A percentile compares a stretch with the other conserved stretches of the same genome.
phyloP scores from a whole-genome alignment of 2,888 invertebrate species.

The Agrotis puta region DNA sequence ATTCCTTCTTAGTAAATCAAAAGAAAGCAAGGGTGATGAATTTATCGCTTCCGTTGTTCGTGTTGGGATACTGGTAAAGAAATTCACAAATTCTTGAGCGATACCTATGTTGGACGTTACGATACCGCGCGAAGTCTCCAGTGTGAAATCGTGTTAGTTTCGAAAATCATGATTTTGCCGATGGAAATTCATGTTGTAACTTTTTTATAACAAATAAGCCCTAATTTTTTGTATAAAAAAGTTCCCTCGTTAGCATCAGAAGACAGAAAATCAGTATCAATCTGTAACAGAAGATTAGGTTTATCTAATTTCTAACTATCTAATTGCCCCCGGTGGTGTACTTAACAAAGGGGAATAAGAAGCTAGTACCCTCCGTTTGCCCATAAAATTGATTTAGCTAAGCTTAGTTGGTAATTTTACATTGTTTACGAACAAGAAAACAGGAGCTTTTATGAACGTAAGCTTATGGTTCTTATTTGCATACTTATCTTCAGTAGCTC shows the following conservation, averaged over 20 bases:
- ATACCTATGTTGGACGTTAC: no score
- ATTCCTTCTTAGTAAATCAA: no score
- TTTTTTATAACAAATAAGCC: no score
- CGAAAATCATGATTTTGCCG: no score
- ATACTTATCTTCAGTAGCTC: neutral
- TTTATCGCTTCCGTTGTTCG: no score
- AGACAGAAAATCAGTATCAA: conserved; percentile 14
- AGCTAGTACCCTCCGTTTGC: conserved; percentile 41
- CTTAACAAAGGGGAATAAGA: conserved; percentile 52
- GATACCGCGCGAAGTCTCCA: no score
- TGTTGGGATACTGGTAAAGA: no score
- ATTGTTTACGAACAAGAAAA: conserved; percentile 51
- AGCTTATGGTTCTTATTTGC: conserved; percentile 1
- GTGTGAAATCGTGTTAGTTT: no score
- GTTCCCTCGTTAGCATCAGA: neutral
- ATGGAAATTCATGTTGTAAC: no score
- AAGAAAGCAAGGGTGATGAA: no score
- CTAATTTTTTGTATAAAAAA: no score
- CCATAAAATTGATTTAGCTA: conserved; percentile 62
- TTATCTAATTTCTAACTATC: conserved; percentile 30
- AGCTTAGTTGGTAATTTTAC: conserved; percentile 53
- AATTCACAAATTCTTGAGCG: no score
- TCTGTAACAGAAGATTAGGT: conserved; percentile 35
- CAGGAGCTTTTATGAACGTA: conserved; percentile 36
- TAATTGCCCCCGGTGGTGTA: conserved; percentile 50